Base-by-base conservation (phyloP, 2,888 invertebrate species). In the Chloromyia formosa region DNA sequence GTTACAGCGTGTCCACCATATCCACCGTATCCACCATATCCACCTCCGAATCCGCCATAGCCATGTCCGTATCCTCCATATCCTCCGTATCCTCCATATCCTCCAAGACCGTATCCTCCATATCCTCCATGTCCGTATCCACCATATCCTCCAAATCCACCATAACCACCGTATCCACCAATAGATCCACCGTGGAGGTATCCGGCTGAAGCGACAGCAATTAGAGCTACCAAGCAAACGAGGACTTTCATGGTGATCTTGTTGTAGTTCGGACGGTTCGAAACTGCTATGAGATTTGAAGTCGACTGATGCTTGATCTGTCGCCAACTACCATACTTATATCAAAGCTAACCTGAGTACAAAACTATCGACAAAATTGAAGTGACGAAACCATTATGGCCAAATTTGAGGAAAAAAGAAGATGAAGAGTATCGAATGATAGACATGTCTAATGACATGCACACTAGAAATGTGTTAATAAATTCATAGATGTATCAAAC, bases 101-200 rank as follows among this genome's bases (percentile, higher is more conserved):
- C 20, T 2, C 58, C 58, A 22, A 42, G 12, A 49, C 49, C 49
- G 16, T 35, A 7, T 35, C 60, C 23, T 10, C 60, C 22, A 23
- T 60, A 60, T 23, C 58, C 58, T 2, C 58, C 58, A 3, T 58
- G 22, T 9, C 54, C 61, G 23, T 56, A 42, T 42, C 42, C 42
- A 42, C 42, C 42, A 42, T 42, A 42, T 42, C 42, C 42, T 5
- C 42, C 42, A 54, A 9, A n/a, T 54, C 54, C 54, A 16, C 58
- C 58, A 58, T 58, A 58, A 2, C 58, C 58, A 18, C 58, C 58
- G 58, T 54, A 54, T 54, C 60, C 60, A 1, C 60, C 60, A 23
- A 12, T 14, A 12, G 14, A 20, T 20, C 60, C 23, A 4, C 60
- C 60, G 14, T 23, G 22, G 23, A 60, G 7, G 60, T 23, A 23